Conservation (phyloP, 2,888 invertebrate genomes). For the Empis livida region DNA sequence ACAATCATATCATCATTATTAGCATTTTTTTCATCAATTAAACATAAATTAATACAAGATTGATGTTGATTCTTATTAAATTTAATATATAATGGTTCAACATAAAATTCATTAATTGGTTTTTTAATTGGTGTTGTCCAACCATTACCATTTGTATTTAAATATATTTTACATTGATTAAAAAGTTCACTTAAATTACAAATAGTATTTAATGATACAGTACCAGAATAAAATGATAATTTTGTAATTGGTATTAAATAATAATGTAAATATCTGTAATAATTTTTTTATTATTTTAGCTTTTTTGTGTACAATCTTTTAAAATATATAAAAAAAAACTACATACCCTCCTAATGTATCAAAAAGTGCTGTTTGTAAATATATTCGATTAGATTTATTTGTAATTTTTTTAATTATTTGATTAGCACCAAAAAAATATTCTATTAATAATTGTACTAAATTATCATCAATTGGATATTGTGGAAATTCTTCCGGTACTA, state of each 20-base stretch:
- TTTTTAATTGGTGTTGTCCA: slow-evolving; percentile 19
- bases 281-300: neutral
- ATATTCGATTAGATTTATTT: slow-evolving; percentile 13
- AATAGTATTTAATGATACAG: slow-evolving; percentile 20
- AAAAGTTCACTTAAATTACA: slow-evolving; percentile 22
- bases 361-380: slow-evolving; percentile 25
- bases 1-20: slow-evolving; percentile 25
- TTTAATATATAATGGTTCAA: too few relatives aligned
- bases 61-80: neutral
- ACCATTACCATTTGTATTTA: slow-evolving; percentile 34
- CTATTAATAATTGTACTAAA: slow-evolving; percentile 22
- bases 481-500: slow-evolving; percentile 26
- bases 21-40: slow-evolving; percentile 15
- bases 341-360: slow-evolving; percentile 29
- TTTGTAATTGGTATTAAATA: slow-evolving; percentile 28
- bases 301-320: too few relatives aligned
- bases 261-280: slow-evolving; percentile 22
- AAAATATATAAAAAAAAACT: too few relatives aligned
- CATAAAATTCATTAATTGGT: too few relatives aligned
- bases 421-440: slow-evolving; percentile 28
- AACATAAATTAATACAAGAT: slow-evolving; percentile 22
- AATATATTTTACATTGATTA: slow-evolving; percentile 21
- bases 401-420: slow-evolving; percentile 22
- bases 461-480: slow-evolving; percentile 21
- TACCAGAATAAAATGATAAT: slow-evolving; percentile 30